Percentiles rank a stretch among this genome's conserved stretches.
Evolutionary conservation across 2,888 invertebrate species (phyloP).

Genomic region (Stegana nigrithorax): DNA sequence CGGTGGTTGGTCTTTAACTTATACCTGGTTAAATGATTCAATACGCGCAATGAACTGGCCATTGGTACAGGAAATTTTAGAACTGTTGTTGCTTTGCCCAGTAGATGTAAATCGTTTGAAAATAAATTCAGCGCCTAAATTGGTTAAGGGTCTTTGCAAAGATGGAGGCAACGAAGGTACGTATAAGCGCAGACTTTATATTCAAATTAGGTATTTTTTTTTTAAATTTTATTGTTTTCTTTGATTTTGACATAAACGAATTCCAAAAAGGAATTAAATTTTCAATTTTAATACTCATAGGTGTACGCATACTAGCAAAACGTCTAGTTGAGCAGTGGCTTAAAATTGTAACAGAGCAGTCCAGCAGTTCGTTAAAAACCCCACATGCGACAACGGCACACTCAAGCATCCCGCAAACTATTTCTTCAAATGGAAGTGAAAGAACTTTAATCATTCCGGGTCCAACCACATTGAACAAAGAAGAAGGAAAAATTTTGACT

Average conservation of each 20-base stretch:
- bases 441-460: too few relatives aligned
- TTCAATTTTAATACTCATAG: too few relatives aligned
- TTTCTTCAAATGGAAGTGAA: too few relatives aligned
- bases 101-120: slow-evolving; percentile 91
- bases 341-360: slow-evolving; percentile 85
- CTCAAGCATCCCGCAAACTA: background rate
- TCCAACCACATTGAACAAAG: too few relatives aligned
- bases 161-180: slow-evolving; percentile 85
- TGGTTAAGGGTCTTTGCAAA: slow-evolving; percentile 88
- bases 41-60: slow-evolving; percentile 87
- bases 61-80: slow-evolving; percentile 86
- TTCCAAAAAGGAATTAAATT: slow-evolving; percentile 20
- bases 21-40: slow-evolving; percentile 91
- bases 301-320: slow-evolving; percentile 80
- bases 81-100: slow-evolving; percentile 86
- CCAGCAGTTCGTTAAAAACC: slow-evolving; percentile 50
- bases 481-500: slow-evolving; percentile 26
- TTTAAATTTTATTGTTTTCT: slow-evolving; percentile 3
- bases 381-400: background rate
- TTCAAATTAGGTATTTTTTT: slow-evolving; percentile 13
- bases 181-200: slow-evolving; percentile 52
- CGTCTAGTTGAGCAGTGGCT: slow-evolving; percentile 91
- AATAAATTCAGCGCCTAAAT: slow-evolving; percentile 90
- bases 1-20: slow-evolving; percentile 92
- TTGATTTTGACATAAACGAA: too few relatives aligned